Conservation (phyloP, 1,140 invertebrate species). For the Catajapyx aquilonaris region DNA sequence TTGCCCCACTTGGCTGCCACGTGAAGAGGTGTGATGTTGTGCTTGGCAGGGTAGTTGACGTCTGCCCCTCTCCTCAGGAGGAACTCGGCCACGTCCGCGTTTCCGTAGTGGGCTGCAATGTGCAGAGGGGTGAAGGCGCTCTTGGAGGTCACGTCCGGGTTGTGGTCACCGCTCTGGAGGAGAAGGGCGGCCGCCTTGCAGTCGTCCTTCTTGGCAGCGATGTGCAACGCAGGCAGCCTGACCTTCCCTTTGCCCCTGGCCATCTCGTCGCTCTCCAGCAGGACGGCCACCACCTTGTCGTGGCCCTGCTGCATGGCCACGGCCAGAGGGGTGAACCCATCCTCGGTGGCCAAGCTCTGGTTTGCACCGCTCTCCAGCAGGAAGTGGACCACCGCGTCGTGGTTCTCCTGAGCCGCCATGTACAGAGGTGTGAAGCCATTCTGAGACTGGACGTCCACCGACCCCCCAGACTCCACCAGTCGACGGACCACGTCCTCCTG, state of each 20-base stretch:
- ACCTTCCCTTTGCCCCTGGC: constrained; percentile 33
- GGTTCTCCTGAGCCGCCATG: constrained; percentile 51
- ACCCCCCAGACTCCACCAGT: constrained; percentile 35
- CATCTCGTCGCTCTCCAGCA: constrained; percentile 41
- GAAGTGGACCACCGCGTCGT: constrained; percentile 38
- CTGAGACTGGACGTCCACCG: constrained; percentile 42
- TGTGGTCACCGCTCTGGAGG: constrained; percentile 32
- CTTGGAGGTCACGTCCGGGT: constrained; percentile 34
- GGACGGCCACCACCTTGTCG: constrained; percentile 40
- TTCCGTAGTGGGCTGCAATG: constrained; percentile 47
- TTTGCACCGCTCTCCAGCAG: constrained; percentile 38
- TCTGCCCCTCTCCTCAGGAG: constrained; percentile 39
- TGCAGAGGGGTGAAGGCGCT: constrained; percentile 45
- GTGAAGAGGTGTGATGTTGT: constrained; percentile 26
- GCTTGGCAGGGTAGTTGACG: constrained; percentile 43
- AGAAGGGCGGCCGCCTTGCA: constrained; percentile 35
- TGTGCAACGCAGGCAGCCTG: constrained; percentile 28
- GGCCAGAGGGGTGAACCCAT: constrained; percentile 21
- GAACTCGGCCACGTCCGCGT: constrained; percentile 37
- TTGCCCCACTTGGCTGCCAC: constrained; percentile 50
- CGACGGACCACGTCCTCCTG: constrained; percentile 39
- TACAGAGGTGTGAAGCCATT: constrained; percentile 49
- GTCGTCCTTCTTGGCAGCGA: constrained; percentile 52
- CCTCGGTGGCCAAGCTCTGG: constrained; percentile 43
- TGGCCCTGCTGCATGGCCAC: constrained; percentile 39